phyloP scores from a whole-genome alignment of 2,113 vertebrate species.

The Pseudonaja textilis region DNA sequence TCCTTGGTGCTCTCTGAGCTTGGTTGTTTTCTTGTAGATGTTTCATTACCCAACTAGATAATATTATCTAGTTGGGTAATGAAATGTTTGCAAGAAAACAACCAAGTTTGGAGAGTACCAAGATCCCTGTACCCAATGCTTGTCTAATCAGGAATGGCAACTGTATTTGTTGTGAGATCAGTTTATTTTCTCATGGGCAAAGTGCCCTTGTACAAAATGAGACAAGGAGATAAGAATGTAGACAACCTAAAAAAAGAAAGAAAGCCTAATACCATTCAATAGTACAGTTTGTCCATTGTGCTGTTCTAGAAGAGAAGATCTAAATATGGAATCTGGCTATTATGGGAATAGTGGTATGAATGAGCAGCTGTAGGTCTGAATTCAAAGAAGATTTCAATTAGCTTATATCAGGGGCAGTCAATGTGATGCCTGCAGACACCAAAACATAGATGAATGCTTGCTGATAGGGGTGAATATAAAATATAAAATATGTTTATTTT shows the following conservation, averaged over 20 bases:
- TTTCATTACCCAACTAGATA: background rate
- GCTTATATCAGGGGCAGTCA: background rate
- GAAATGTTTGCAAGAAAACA: background rate
- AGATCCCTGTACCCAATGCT: background rate
- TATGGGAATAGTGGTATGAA: background rate
- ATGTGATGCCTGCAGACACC: background rate
- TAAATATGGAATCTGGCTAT: background rate
- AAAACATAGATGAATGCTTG: background rate
- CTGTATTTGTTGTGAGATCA: background rate
- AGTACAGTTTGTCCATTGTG: background rate
- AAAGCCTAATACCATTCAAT: background rate
- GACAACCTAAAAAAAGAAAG: conserved; percentile 22
- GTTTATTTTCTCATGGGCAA: conserved; percentile 24
- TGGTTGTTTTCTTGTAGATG: background rate
- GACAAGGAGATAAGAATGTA: conserved; percentile 55
- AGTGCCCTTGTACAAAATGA: conserved; percentile 34
- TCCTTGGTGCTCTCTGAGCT: background rate
- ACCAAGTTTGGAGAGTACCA: background rate
- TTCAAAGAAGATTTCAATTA: background rate
- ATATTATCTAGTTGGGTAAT: background rate
- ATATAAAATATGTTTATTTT: background rate
- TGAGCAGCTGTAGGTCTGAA: background rate
- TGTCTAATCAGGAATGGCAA: background rate
- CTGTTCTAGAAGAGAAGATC: background rate
- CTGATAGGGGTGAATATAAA: background rate